Base-by-base conservation (phyloP, 2,888 invertebrate species). In the Hecatera dysodea region DNA sequence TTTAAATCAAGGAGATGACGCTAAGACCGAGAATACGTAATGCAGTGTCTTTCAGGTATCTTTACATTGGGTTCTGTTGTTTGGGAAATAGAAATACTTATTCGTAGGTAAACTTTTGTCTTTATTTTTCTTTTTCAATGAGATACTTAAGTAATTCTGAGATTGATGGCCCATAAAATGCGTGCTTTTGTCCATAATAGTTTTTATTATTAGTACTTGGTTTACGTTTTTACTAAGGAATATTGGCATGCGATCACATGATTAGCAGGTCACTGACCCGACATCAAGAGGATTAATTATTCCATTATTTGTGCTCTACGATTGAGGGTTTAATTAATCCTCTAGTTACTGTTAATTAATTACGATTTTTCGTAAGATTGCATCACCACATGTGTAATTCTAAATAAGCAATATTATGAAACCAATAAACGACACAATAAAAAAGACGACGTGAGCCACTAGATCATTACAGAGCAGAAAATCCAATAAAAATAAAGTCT, bases 1-100 rank as follows among this genome's bases (percentile, higher is more conserved):
- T 89, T 89, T 90, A 90, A 88, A 87, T 88, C 85, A 86, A 86
- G 89, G 81, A 81, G 83, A 84, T 83, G 80, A 80, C 74, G 80
- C 76, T 82, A 82, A 83, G 82, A 81, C 82, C 83, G 83, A 76
- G 80, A 80, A 80, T 72, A 75, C 80, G 77, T 80, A 82, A 80
- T 82, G 71, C 59, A 68, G 75, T 72, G 68, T 82, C 66, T 77
- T 77, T 73, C 62, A 78, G 59, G 72, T 76, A 50, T 55, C 19
- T 68, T 68, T 71, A 55, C 57, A 53, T 55, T 56, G 65, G 66
- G 44, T 52, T 36, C 17, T 36, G 36, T 73, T 68, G 63, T 72
- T 66, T n/a, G 19, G 36, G 24, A 48, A 57, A 75, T 53, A 67
- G 27, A 64, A 67, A 72, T 62, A 61, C 72, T 56, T 46, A 2